phyloP scores from a whole-genome alignment of 1,140 invertebrate genomes.

The Patella vulgata region DNA sequence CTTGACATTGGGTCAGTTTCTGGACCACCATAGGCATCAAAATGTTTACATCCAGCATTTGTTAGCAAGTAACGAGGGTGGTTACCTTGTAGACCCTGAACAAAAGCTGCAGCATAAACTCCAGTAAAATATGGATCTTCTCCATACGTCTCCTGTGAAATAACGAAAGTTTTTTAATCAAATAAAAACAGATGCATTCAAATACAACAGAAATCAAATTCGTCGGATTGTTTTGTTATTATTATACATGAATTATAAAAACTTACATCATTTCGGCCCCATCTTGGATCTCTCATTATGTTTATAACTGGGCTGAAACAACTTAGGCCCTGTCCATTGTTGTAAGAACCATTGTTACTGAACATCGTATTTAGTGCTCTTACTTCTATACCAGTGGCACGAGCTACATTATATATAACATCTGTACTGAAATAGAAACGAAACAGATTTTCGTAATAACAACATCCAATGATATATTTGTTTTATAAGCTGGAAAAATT shows the following conservation, averaged over 20 bases:
- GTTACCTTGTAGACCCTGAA: constrained; percentile 47
- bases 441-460: too few species aligned
- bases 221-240: too few species aligned
- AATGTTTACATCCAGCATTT: constrained; percentile 62
- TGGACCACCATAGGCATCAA: constrained; percentile 59
- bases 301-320: constrained; percentile 28
- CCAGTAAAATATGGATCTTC: constrained; percentile 53
- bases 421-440: constrained; percentile 20
- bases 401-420: constrained; percentile 17
- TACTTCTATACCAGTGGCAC: constrained; percentile 14
- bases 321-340: constrained; percentile 12
- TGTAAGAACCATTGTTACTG: constrained; percentile 3
- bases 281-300: constrained; percentile 31
- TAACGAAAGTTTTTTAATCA: neutral
- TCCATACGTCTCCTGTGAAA: constrained; percentile 53
- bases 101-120: constrained; percentile 27
- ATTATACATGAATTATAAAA: too few species aligned
- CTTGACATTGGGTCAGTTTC: constrained; percentile 58
- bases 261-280: too few species aligned
- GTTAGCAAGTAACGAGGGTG: constrained; percentile 48
- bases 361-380: constrained; percentile 22
- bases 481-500: too few species aligned
- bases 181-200: too few species aligned
- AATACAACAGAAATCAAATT: too few species aligned
- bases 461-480: too few species aligned